Evolutionary conservation across 2,797 vertebrate genomes (phyloP).

Genomic region (Margarornis squamiger): DNA sequence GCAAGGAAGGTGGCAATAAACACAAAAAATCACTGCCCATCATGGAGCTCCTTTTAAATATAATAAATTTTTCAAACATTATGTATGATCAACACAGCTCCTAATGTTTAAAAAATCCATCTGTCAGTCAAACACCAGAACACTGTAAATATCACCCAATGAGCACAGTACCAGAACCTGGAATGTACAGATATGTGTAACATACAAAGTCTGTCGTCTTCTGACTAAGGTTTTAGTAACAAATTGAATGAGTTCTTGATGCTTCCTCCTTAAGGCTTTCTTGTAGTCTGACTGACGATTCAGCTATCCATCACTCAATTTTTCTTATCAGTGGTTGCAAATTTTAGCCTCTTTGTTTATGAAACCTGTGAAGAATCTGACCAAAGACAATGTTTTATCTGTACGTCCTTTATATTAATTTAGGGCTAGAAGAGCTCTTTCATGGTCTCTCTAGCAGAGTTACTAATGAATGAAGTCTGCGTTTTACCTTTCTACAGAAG

Average conservation of each 20-base stretch:
- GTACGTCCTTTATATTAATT: not conserved
- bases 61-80: not conserved
- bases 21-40: not conserved
- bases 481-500: not conserved
- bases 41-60: not conserved
- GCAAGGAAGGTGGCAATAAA: not conserved
- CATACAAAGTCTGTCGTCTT: not conserved
- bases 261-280: not conserved
- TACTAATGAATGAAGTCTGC: not conserved
- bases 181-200: not conserved
- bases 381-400: not conserved
- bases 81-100: not conserved
- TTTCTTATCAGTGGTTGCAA: not conserved
- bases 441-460: not conserved
- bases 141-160: not conserved
- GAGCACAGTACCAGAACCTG: not conserved
- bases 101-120: not conserved
- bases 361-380: not conserved
- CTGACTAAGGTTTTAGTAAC: not conserved
- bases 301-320: accelerated
- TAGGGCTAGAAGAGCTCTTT: not conserved
- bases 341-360: not conserved
- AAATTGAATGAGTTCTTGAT: not conserved
- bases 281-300: not conserved
- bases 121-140: not conserved